These are phyloP conservation scores for Neuroterus valhalla DNA, from an alignment of 1,140 invertebrate genomes.

Conservation along the genomic window DNA sequence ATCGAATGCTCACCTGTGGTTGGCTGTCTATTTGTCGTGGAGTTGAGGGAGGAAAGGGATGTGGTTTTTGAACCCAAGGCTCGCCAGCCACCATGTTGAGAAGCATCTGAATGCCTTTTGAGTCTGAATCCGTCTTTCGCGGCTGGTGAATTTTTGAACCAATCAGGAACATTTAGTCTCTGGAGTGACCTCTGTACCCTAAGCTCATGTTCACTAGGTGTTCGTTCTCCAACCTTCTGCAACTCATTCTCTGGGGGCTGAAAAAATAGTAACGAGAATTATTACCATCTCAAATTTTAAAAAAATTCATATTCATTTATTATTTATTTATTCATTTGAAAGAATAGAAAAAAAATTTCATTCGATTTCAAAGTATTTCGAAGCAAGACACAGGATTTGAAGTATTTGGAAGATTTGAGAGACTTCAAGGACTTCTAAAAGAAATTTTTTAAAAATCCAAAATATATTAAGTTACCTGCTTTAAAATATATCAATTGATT, in stretches of 20 bases:
- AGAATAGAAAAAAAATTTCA: too few species aligned
- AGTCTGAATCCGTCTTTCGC: slow-evolving; percentile 81
- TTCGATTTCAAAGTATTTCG: too few species aligned
- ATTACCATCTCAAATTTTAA: not conserved
- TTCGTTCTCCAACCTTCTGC: slow-evolving; percentile 85
- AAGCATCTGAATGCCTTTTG: slow-evolving; percentile 82
- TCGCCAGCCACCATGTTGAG: slow-evolving; percentile 80
- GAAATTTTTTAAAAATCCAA: too few species aligned
- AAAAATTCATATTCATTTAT: too few species aligned
- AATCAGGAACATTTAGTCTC: slow-evolving; percentile 94
- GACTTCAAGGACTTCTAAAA: too few species aligned
- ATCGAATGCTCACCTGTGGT: slow-evolving; percentile 61
- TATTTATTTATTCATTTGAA: too few species aligned
- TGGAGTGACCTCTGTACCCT: slow-evolving; percentile 93
- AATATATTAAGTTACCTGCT: too few species aligned
- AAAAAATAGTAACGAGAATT: slow-evolving; percentile 58
- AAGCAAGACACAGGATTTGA: too few species aligned
- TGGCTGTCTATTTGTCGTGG: slow-evolving; percentile 73
- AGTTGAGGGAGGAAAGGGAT: slow-evolving; percentile 80
- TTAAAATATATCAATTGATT: too few species aligned
- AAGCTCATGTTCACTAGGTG: slow-evolving; percentile 92
- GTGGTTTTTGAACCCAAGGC: slow-evolving; percentile 86
- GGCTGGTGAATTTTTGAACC: slow-evolving; percentile 90
- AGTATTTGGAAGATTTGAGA: too few species aligned
- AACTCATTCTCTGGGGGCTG: slow-evolving; percentile 95